Base-by-base conservation (phyloP, 2,113 vertebrate species). In the Anser brachyrhynchus region DNA sequence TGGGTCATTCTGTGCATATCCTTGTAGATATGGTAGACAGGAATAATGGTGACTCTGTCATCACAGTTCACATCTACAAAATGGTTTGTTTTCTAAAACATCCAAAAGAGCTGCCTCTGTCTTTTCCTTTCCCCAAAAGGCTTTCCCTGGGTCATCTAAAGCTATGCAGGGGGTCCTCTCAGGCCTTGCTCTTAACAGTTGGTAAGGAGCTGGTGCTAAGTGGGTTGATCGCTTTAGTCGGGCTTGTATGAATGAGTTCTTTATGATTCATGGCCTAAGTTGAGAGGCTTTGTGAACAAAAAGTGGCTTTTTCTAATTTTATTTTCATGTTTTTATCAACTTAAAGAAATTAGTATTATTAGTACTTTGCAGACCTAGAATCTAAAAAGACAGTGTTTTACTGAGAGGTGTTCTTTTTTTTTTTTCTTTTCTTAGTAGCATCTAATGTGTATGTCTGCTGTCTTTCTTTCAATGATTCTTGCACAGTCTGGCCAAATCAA, bases 21-120 rank as follows among this genome's bases (percentile, higher is more conserved):
- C 31, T 66, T 6, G 2, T 17, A 23, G 19, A 26, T 26, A 51
- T 0, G 3, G 6, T 28, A 55, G 19, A 37, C 5, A 22, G 4
- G 17, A 62, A 64, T 14, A 67, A 71, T 5, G 3, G 58, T 7
- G 3, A 5, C 35, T 64, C 67, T 44, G 22, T n/a, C 29, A 61
- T 37, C n/a, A 61, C 31, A 69, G 29, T 57, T 74, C 33, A 29
- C 25, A n/a, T 3, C 58, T 74, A 37, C 11, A 64, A 6, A 67
- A 9, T 20, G 3, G 2, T 43, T 62, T 69, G 16, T 43, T 87
- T 76, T 31, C 52, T 61, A 72, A 71, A 28, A 33, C 44, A 73
- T 12, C 12, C 6, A 4, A 16, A 43, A 79, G 6, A 35, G 7
- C 31, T 43, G 21, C 8, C 61, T 66, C 31, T 29, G 22, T 77